These are phyloP conservation scores for Aromia moschata DNA, from an alignment of 2,888 invertebrate species.

Conservation along the genomic window DNA sequence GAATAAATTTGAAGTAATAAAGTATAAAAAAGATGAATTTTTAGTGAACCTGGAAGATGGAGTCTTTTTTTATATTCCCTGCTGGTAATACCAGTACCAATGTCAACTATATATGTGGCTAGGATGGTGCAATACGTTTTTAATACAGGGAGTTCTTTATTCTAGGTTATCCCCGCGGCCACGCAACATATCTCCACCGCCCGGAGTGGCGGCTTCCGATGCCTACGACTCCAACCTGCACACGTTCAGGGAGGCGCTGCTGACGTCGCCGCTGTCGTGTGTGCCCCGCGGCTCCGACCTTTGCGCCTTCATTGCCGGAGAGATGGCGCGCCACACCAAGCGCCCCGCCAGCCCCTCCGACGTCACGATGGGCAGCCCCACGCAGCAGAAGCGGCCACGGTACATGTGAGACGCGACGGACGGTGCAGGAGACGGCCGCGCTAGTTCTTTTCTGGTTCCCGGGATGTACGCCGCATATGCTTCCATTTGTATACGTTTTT, in stretches of 20 bases:
- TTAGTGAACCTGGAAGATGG: too few species aligned
- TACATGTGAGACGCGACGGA: conserved; percentile 67
- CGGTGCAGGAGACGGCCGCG: conserved; percentile 17
- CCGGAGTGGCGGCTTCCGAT: conserved; percentile 54
- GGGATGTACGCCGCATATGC: conserved; percentile 19
- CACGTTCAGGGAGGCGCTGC: conserved; percentile 79
- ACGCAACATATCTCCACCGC: conserved; percentile 64
- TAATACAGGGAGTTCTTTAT: too few species aligned
- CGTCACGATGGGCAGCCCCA: conserved; percentile 81
- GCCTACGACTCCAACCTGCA: conserved; percentile 70
- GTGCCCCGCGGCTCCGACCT: conserved; percentile 66
- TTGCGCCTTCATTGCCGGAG: conserved; percentile 77
- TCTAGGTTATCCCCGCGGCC: conserved; percentile 55
- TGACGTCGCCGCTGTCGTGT: conserved; percentile 65
- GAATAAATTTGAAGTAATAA: too few species aligned
- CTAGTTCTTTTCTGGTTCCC: conserved; percentile 26
- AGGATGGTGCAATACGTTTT: too few species aligned
- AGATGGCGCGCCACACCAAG: conserved; percentile 79
- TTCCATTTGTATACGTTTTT: conserved; percentile 25
- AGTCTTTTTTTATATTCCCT: too few species aligned
- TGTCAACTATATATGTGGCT: too few species aligned
- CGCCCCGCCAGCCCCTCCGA: conserved; percentile 75
- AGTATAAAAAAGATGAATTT: too few species aligned
- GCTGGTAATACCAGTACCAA: too few species aligned
- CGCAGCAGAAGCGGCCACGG: conserved; percentile 77